Evolutionary conservation across 2,888 invertebrate species (phyloP), one percentile per base, ranked within the genome.

Genomic region (Schrankia costaestrigalis): DNA sequence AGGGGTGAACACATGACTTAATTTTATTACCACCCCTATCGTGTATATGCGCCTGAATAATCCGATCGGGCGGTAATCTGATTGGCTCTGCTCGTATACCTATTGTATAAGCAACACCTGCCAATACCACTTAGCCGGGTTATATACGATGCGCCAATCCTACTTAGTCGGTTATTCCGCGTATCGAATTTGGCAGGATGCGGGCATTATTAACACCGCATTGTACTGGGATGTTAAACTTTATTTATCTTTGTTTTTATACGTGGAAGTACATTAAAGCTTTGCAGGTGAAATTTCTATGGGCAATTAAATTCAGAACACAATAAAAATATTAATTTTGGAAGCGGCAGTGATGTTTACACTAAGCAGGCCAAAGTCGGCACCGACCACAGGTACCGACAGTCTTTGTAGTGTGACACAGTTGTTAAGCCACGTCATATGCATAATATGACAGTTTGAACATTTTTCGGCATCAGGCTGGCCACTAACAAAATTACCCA

Each of bases 61-160:
- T 45, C 51, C 46, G 43, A 41, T 57, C 37, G 49, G 28, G 35
- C 35, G 31, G 34, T 57, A 59, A 61, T 57, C 51, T 42, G 42
- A 54, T 63, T 49, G 41, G 25, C 31, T 21, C 24, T 35, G 30
- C 41, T 26, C 32, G 9, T 22, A 30, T 26, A 19, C 31, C 28
- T 27, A 27, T 28, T 23, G 18, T 36, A 36, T 25, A 31, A 34
- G 35, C 29, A 37, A 26, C 44, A 56, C 50, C 53, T 56, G 59
- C 51, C 59, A 52, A 52, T 63, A 46, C 34, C 45, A 47, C 42
- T 55, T 41, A 49, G 44, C 32, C 25, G 31, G 23, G 36, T 38
- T 37, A 37, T 35, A 35, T 28, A 9, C 40, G 44, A 44, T 32
- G 34, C 40, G 56, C 53, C 59, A 52, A 51, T 63, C 47, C 34